Evolutionary conservation across 2,888 invertebrate genomes (phyloP).

Genomic region (Pristionchus maxplancki): DNA sequence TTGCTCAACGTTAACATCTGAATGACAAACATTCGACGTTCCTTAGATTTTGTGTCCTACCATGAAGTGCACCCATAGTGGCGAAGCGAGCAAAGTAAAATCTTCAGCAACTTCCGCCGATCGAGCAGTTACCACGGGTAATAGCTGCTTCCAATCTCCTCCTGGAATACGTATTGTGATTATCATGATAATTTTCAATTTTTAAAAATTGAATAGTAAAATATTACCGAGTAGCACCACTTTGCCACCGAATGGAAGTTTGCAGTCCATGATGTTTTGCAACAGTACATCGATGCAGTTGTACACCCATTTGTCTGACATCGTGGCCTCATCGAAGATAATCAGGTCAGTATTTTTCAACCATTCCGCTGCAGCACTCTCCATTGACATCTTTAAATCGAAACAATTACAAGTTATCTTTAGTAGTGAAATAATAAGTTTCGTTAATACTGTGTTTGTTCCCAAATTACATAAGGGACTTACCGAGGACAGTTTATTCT

Average conservation of each 20-base stretch:
- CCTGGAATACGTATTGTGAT: not conserved
- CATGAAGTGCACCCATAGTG: not conserved
- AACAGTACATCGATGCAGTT: not conserved
- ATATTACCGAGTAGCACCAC: constrained; percentile 15
- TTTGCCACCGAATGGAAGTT: constrained; percentile 15
- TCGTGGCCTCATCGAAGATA: constrained; percentile 30
- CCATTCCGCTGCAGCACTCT: not conserved
- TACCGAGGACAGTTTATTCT: not conserved
- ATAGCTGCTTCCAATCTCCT: constrained; percentile 38
- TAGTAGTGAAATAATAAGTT: not conserved
- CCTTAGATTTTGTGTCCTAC: not conserved
- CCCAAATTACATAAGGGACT: not conserved
- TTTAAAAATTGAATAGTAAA: not conserved
- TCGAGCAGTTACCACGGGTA: not conserved
- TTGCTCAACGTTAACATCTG: not conserved
- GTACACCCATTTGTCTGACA: not conserved
- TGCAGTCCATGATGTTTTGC: not conserved
- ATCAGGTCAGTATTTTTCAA: not conserved
- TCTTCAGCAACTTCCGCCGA: not conserved
- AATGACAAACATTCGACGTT: not conserved
- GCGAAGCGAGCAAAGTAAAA: not conserved
- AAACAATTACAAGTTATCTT: too few relatives aligned
- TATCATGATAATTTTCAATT: not conserved
- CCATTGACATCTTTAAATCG: not conserved
- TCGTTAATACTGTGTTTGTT: too few relatives aligned